Evolutionary conservation across 2,888 invertebrate species (phyloP), one percentile per base, ranked within the genome.

Genomic region (Leucophora obtusa): DNA sequence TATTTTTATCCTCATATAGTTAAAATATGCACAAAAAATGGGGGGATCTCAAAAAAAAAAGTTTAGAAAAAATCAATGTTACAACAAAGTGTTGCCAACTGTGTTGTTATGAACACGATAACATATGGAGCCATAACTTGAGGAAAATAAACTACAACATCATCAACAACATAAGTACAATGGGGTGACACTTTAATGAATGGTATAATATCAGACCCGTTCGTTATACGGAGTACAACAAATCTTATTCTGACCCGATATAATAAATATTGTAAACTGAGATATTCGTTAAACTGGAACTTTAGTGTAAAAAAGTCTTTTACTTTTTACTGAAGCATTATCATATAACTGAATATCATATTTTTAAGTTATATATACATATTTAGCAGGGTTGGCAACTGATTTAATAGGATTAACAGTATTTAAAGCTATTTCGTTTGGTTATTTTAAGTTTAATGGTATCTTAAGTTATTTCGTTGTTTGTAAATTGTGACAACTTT

Each of bases 61-160:
- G 50, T 59, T 51, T 35, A 47, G 35, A 62, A 68, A 62, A 77
- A 81, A 71, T 73, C 73, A 77, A 74, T 77, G 77, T 66, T 81
- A 65, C 70, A 77, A 77, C 81, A 74, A 74, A 81, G 77, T 81
- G 81, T 81, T 81, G 81, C 81, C 81, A 81, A 81, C 81, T 81
- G 77, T 77, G 73, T 68, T 71, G 70, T 66, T 63, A 62, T 68
- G 71, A 76, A 76, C 80, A 80, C 80, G 69, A 51, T 72, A 81
- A 74, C 81, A 77, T 81, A 81, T 81, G 81, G 77, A 56, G 77
- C 73, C 81, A 74, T 54, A 69, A 56, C 60, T 62, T 70, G 9
- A 73, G 74, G 58, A 68, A 35, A 63, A 71, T 6, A 28, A 60
- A 65, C 71, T 60, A 54, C 47, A 78, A 72, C 68, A 28, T 21